A percentile compares a stretch with the other conserved stretches of the same genome.
Conservation (phyloP, 2,888 invertebrate genomes). For the Labia minor region DNA sequence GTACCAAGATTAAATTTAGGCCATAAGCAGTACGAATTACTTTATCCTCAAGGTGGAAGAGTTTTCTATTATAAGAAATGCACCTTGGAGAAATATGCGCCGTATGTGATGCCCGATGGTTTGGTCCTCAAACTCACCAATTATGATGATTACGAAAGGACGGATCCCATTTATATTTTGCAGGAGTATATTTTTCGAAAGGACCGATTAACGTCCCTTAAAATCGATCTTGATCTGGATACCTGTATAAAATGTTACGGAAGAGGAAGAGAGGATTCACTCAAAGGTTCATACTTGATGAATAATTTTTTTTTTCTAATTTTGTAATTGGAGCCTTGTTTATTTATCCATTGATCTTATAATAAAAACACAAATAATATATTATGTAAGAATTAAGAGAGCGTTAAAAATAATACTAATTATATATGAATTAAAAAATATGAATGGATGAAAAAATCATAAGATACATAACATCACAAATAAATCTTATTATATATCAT, state of each 20-base stretch:
- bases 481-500: no score
- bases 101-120: slow-evolving; percentile 63
- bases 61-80: slow-evolving; percentile 51
- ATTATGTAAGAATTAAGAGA: slow-evolving; percentile 30
- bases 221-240: slow-evolving; percentile 42
- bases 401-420: no score
- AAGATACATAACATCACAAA: no score
- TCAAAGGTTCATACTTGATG: slow-evolving; percentile 57
- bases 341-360: neutral
- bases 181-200: slow-evolving; percentile 53
- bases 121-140: slow-evolving; percentile 50
- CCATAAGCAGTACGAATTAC: slow-evolving; percentile 49
- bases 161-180: slow-evolving; percentile 39
- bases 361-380: slow-evolving; percentile 38
- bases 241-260: slow-evolving; percentile 49
- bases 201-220: slow-evolving; percentile 49
- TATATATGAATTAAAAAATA: no score
- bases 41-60: slow-evolving; percentile 59
- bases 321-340: neutral
- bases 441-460: no score
- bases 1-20: slow-evolving; percentile 55
- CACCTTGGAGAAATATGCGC: slow-evolving; percentile 64
- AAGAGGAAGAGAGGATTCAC: slow-evolving; percentile 56
- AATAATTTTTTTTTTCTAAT: slow-evolving; percentile 24
- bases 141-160: slow-evolving; percentile 50